phyloP scores from a whole-genome alignment of 2,888 invertebrate genomes.

The Heteromurus nitidus region DNA sequence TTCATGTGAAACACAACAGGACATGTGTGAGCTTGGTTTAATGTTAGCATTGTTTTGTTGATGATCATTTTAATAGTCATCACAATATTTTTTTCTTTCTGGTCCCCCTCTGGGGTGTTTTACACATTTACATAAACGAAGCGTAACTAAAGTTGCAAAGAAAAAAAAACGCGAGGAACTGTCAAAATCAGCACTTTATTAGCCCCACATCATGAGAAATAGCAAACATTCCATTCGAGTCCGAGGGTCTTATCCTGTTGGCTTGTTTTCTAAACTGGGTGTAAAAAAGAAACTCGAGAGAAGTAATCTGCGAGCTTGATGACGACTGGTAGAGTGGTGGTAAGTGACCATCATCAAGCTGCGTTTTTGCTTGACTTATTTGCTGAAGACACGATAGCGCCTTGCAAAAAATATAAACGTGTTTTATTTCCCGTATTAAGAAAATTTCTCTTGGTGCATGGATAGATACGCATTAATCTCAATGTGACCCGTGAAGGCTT shows the following conservation, averaged over 20 bases:
- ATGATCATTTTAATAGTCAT: neutral
- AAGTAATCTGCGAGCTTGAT: neutral
- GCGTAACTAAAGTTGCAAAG: neutral
- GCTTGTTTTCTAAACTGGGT: too few species aligned
- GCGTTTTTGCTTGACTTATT: neutral
- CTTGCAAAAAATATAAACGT: neutral
- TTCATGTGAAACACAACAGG: too few species aligned
- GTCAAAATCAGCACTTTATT: slow-evolving; percentile 39
- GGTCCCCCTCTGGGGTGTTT: neutral
- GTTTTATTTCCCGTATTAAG: slow-evolving; percentile 20
- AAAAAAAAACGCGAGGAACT: slow-evolving; percentile 19
- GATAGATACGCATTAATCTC: slow-evolving; percentile 10
- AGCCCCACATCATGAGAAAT: slow-evolving; percentile 34
- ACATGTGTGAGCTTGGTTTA: too few species aligned
- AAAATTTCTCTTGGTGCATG: slow-evolving; percentile 3
- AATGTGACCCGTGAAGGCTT: slow-evolving; percentile 14
- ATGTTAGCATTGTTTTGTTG: neutral
- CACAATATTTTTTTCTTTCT: neutral
- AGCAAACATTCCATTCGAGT: too few species aligned
- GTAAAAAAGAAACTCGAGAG: too few species aligned
- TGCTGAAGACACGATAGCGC: slow-evolving; percentile 8
- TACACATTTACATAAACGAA: slow-evolving; percentile 6
- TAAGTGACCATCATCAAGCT: neutral
- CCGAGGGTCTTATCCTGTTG: slow-evolving; percentile 12
- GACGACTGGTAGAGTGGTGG: neutral